Percentiles rank a stretch among this genome's conserved stretches.
Conservation (phyloP, 2,888 invertebrate species). For the Zhuqinia jingwanae region DNA sequence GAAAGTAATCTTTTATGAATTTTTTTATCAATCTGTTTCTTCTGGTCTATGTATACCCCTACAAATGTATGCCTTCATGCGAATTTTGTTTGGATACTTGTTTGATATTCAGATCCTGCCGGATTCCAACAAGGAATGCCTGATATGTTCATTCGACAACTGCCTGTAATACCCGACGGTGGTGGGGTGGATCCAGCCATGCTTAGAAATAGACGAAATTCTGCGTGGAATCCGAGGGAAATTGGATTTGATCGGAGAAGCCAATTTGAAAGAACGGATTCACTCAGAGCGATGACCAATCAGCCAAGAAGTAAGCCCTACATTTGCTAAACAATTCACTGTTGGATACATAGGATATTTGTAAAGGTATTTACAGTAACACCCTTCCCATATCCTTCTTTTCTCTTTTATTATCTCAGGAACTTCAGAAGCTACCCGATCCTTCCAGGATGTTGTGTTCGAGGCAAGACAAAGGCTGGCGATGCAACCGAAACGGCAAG, state of each 20-base stretch:
- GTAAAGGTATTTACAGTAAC: neutral
- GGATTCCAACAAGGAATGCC: slow-evolving; percentile 77
- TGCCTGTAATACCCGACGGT: slow-evolving; percentile 78
- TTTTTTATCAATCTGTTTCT: no score
- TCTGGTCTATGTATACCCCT: no score
- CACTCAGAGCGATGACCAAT: slow-evolving; percentile 78
- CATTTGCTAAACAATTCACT: no score
- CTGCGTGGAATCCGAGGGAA: slow-evolving; percentile 79
- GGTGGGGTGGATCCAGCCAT: slow-evolving; percentile 77
- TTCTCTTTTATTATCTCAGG: slow-evolving; percentile 73
- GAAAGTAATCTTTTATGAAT: no score
- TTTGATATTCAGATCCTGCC: slow-evolving; percentile 74
- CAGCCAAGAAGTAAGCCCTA: slow-evolving; percentile 77
- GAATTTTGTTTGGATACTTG: no score
- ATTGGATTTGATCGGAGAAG: slow-evolving; percentile 77
- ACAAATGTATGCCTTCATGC: no score
- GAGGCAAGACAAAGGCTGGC: slow-evolving; percentile 72
- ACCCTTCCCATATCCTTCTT: neutral
- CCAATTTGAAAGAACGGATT: slow-evolving; percentile 79
- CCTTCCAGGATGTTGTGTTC: slow-evolving; percentile 78
- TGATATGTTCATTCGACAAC: slow-evolving; percentile 77
- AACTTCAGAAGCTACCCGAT: slow-evolving; percentile 78
- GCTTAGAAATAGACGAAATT: slow-evolving; percentile 78
- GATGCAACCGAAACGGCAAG: slow-evolving; percentile 68
- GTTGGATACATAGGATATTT: neutral